A percentile compares a stretch with the other conserved stretches of the same genome.
phyloP scores from a whole-genome alignment of 2,888 invertebrate genomes.

The Aquatica leii region DNA sequence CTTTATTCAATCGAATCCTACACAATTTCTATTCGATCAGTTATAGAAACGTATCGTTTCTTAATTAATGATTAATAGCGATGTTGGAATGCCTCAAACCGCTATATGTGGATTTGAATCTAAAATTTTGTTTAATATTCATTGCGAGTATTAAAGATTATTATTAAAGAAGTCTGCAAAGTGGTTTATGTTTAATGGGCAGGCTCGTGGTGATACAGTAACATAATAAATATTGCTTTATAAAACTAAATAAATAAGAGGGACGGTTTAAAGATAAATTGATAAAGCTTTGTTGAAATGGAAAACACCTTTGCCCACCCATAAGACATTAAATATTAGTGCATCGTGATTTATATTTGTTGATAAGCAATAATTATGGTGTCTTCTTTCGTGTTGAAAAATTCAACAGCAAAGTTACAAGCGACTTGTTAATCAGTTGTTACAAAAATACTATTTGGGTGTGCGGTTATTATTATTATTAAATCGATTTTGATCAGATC shows the following conservation, averaged over 20 bases:
- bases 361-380: constrained; percentile 35
- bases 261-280: constrained; percentile 34
- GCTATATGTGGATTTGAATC: constrained; percentile 19
- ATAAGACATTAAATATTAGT: constrained; percentile 36
- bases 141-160: constrained; percentile 8
- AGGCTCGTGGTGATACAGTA: constrained; percentile 31
- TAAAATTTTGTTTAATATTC: constrained; percentile 18
- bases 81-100: background rate
- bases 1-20: constrained; percentile 25
- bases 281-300: constrained; percentile 36
- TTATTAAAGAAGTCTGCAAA: constrained; percentile 28
- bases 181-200: constrained; percentile 31
- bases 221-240: constrained; percentile 31
- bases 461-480: constrained; percentile 18
- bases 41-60: constrained; percentile 12
- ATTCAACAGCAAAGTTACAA: constrained; percentile 16
- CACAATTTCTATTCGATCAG: constrained; percentile 24
- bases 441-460: constrained; percentile 16
- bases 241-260: constrained; percentile 35
- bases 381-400: constrained; percentile 30
- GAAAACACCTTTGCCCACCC: constrained; percentile 38
- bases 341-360: constrained; percentile 34
- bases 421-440: background rate
- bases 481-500: constrained; percentile 18
- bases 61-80: constrained; percentile 29